Evolutionary conservation across 2,113 vertebrate genomes (phyloP), one percentile per base, ranked within the genome.

Genomic region (Hirundichthys speculiger): DNA sequence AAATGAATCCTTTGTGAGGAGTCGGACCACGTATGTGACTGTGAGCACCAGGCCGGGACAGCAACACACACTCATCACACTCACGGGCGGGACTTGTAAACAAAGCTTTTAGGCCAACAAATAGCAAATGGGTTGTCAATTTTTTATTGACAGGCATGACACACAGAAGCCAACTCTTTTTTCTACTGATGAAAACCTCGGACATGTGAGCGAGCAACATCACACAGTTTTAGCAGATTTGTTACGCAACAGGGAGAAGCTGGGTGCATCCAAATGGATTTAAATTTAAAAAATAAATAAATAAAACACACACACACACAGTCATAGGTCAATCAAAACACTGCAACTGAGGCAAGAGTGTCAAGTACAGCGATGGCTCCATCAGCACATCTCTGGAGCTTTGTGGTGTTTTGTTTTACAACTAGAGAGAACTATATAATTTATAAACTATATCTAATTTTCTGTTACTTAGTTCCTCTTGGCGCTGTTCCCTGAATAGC

Each of bases 1-100:
- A 88, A 85, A 50, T 3, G 55, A 59, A 21, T 69, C 80, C 81
- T 80, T 88, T 87, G 80, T 88, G n/a, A 69, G 49, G 66, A 82
- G 71, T 64, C 38, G 52, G 59, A 69, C 24, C 39, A 69, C 18
- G 41, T 63, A 73, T 56, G 51, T 21, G 61, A 54, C 62, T 50
- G 68, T 50, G 51, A 42, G 21, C n/a, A 38, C 63, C 51, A 2
- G 20, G 21, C 60, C 20, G 46, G 50, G 42, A 76, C 60, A 71
- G 48, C 12, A 69, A 71, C 73, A 51, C 65, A 59, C 53, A 55
- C 63, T 18, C 43, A 47, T n/a, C 25, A 50, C 18, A 49, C 38
- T 53, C n/a, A 6, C 3, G 50, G 58, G 27, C 45, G 25, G 20
- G 38, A 73, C 57, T 21, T 13, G 30, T 5, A 10, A 77, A 84